Evolutionary conservation across 2,113 vertebrate species (phyloP), one percentile per base, ranked within the genome.

Genomic region (Peromyscus polionotus): DNA sequence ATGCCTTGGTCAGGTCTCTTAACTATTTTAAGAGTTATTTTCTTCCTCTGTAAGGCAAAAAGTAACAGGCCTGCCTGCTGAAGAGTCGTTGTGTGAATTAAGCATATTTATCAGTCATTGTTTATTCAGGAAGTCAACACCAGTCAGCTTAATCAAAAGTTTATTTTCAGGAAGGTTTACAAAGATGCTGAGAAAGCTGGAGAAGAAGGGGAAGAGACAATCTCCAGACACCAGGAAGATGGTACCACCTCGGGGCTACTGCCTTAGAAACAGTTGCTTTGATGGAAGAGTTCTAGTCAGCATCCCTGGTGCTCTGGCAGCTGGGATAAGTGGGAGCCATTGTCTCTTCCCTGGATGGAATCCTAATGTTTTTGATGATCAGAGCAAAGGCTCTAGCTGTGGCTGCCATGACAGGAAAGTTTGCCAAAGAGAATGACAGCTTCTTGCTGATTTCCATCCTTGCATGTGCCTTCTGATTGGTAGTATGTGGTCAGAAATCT

Each of bases 1-100:
- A 57, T 45, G 51, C 19, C 12, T 67, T 45, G 14, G 51, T 31
- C 28, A 54, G 24, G 24, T 70, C 42, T 63, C 2, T 73, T 89
- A 73, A 80, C 7, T 93, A 70, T 94, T 72, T n/a, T 63, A 91
- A 89, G 28, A 88, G 87, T 68, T 51, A 36, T 70, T 91, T 91
- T 87, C 16, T 24, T 90, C 22, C n/a, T 63, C 31, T 92, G 4
- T 84, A 65, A 75, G 68, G 3, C 63, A 42, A 39, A 54, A 95
- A 36, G 48, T 75, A 93, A 68, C 7, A 72, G 76, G 54, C 3
- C 2, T 31, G 13, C 75, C 5, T 48, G 6, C 75, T 17, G 12
- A 63, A 63, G 24, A 90, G 5, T 59, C 17, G 76, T 54, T 72
- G 28, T 86, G 59, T 95, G 68, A 72, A 45, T 31, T 54, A 59